Evolutionary conservation across 2,888 invertebrate genomes (phyloP), one percentile per base, ranked within the genome.

Genomic region (Bugulina stolonifera): DNA sequence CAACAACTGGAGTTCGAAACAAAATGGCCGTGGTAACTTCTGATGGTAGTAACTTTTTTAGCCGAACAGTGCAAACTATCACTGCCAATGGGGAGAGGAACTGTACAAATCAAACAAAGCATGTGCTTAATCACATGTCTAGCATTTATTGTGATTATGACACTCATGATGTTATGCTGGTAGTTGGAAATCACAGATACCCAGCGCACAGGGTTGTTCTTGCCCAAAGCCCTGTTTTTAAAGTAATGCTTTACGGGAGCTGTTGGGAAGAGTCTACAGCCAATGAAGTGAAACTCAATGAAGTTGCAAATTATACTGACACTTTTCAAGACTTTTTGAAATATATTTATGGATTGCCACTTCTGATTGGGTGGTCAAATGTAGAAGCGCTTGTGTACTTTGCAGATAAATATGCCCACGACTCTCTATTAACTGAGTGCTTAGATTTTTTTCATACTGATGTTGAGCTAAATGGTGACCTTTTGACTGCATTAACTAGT

Each of bases 241-340:
- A 32, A 27, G 27, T 32, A 2, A 64, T 64, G 64, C 32, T 64
- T 5, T 64, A 29, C 32, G 64, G 64, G 32, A 32, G 14, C n/a
- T 29, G 32, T 64, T 64, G 64, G 64, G 29, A 64, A 64, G 64
- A 64, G n/a, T 25, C 64, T 14, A 25, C 64, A 29, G 64, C 64
- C n/a, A 64, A 64, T 32, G 32, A 64, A 64, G 32, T 64, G 5
- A 10, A 32, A 5, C 27, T 64, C 2, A 64, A 27, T 34, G 64
- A 64, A n/a, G 27, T 64, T 14, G 64, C 25, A 10, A 22, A 27
- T 5, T 64, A 64, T 32, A 32, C n/a, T 14, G 22, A 25, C 27
- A 32, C 64, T 32, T 64, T 64, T 64, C 25, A 64, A n/a, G 27
- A 64, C n/a, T 64, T 64, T 32, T 64, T 64, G 64, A 64, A 64